Percentiles rank a stretch among this genome's conserved stretches.
Evolutionary conservation across 2,797 vertebrate species (phyloP).

Genomic region (Darevskia mixta): DNA sequence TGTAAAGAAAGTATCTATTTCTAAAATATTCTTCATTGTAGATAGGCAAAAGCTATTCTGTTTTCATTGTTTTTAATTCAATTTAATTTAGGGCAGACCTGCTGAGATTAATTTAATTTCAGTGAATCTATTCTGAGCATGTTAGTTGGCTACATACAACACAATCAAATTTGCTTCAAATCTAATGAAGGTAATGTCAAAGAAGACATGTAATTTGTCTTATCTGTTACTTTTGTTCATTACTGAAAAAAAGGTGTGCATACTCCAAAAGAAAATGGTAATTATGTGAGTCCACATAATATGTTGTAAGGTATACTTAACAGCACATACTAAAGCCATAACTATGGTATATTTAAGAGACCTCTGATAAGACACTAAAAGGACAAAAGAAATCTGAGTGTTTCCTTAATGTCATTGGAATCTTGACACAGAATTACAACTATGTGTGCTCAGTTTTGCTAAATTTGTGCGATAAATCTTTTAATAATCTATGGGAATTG

Average conservation of each 20-base stretch:
- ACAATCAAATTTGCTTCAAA: no score
- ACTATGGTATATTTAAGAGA: slow-evolving; percentile 20
- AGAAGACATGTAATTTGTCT: not conserved
- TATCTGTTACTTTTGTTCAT: slow-evolving; percentile 4
- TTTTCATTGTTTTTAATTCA: slow-evolving; percentile 9
- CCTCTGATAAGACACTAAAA: slow-evolving; percentile 16
- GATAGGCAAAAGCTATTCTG: not conserved
- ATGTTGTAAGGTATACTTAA: not conserved
- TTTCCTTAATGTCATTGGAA: slow-evolving; percentile 34
- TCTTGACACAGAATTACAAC: slow-evolving; percentile 33
- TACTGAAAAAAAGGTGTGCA: not conserved
- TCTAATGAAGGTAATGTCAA: not conserved
- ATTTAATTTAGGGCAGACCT: not conserved
- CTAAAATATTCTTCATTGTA: not conserved
- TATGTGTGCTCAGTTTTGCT: slow-evolving; percentile 20
- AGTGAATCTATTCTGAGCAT: no score
- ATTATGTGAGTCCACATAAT: slow-evolving; percentile 6
- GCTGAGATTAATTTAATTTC: no score
- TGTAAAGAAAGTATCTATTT: not conserved
- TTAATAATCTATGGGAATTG: slow-evolving; percentile 49
- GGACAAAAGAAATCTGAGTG: slow-evolving; percentile 4
- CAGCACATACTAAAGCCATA: not conserved
- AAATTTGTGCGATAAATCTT: slow-evolving; percentile 19
- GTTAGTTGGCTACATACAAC: no score
- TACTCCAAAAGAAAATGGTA: not conserved